Conservation (phyloP, 2,888 invertebrate genomes). For the Hanleya hanleyi region DNA sequence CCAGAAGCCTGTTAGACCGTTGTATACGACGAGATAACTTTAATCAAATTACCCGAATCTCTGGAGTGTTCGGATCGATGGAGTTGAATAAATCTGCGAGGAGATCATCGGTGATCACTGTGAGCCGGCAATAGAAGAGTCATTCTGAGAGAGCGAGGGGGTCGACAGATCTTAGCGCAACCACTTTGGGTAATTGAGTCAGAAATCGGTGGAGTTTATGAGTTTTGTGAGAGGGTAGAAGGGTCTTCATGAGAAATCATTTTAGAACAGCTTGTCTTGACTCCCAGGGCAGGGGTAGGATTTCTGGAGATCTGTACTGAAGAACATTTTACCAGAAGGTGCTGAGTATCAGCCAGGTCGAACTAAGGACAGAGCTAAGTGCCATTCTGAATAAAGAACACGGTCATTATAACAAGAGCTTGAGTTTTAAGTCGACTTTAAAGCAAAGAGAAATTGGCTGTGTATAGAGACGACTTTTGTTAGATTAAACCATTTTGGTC, state of each 20-base stretch:
- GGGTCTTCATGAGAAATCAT: not conserved
- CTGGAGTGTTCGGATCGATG: not conserved
- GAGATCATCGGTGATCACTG: not conserved
- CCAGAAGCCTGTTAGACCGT: not conserved
- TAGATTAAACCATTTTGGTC: no score
- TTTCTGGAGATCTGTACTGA: not conserved
- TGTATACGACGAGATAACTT: not conserved
- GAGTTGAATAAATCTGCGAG: not conserved
- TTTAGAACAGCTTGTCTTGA: not conserved
- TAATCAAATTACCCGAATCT: conserved; percentile 3
- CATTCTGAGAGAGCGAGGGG: not conserved
- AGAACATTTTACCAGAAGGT: no score
- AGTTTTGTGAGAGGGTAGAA: not conserved
- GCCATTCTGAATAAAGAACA: not conserved
- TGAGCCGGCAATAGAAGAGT: not conserved
- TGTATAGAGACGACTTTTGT: no score
- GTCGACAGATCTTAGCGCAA: not conserved
- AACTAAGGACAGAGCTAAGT: no score
- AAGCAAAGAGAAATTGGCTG: not conserved
- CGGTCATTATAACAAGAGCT: not conserved
- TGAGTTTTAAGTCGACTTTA: not conserved
- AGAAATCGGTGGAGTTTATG: not conserved
- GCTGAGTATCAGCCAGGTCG: no score
- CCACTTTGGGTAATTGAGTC: conserved; percentile 8
- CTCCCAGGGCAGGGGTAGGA: not conserved